Base-by-base conservation (phyloP, 1,140 invertebrate genomes). In the Leptinotarsa undecemlineata region DNA sequence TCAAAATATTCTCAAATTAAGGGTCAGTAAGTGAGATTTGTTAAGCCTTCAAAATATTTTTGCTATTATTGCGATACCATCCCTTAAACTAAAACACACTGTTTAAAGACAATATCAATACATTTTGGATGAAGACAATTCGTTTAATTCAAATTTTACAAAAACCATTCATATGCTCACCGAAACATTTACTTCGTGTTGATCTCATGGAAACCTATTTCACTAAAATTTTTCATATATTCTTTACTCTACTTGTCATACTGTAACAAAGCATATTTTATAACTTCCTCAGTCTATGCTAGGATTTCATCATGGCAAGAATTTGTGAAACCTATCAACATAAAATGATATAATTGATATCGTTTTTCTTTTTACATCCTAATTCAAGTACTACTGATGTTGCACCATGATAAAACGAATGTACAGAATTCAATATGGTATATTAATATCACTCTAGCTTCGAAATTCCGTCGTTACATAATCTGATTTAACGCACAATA, bases 271-370 rank as follows among this genome's bases (percentile, higher is more conserved):
- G 80, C 80, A 81, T 80, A 72, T 80, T 76, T 77, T 74, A 79
- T 76, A 74, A 74, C 51, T 77, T 72, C 74, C 71, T 82, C 82
- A 82, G 82, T 82, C 82, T 82, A 82, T 80, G 79, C 81, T 82
- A 82, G 81, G 78, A 81, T 81, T 81, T 81, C 78, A 80, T 82
- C 78, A 82, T 82, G 82, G 82, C 82, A 81, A 82, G 80, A 82
- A 78, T 81, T 82, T 79, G 80, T 81, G 75, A 80, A 82, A 82
- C 80, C 80, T 78, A 75, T 76, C 77, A 73, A 75, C 74, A 76
- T 70, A 80, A 80, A 76, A 70, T 78, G 78, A 79, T 78, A 78
- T 80, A 80, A 80, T 80, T 80, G 79, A 80, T 80, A 78, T 78
- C 51, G 20, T 62, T 75, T 74, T 78, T 75, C 23, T n/a, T 11